A percentile compares a stretch with the other conserved stretches of the same genome.
phyloP scores from a whole-genome alignment of 2,113 vertebrate species.

The Laticauda colubrina region DNA sequence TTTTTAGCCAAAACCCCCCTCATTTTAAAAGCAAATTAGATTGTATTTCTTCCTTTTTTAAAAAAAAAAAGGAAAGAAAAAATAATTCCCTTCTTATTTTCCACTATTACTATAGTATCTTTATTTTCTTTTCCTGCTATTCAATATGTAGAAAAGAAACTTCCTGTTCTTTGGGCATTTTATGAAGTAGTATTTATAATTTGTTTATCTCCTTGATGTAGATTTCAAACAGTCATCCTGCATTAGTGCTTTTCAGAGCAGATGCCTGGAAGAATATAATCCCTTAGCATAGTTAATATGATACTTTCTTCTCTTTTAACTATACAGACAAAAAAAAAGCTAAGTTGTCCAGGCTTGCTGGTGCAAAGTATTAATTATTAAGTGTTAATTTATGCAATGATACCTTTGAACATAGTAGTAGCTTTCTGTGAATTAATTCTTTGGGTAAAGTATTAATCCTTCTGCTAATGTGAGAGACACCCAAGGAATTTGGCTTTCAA shows the following conservation, averaged over 20 bases:
- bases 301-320: conserved; percentile 27
- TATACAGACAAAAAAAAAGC: background rate
- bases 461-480: conserved; percentile 29
- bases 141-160: background rate
- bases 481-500: conserved; percentile 13
- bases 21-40: conserved; percentile 9
- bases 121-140: background rate
- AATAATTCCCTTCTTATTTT: background rate
- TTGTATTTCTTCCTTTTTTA: background rate
- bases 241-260: background rate
- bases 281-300: background rate
- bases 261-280: background rate
- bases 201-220: background rate
- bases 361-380: conserved; percentile 46
- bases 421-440: conserved; percentile 36
- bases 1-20: background rate
- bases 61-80: background rate
- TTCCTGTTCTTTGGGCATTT: conserved; percentile 22
- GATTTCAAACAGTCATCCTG: conserved; percentile 18
- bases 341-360: background rate
- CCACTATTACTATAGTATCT: background rate
- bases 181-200: conserved; percentile 2
- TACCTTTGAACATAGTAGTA: conserved; percentile 32
- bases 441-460: conserved; percentile 38
- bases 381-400: conserved; percentile 50